Percentiles rank a stretch among this genome's conserved stretches.
Evolutionary conservation across 2,113 vertebrate species (phyloP).

Genomic region (Pedetes capensis): DNA sequence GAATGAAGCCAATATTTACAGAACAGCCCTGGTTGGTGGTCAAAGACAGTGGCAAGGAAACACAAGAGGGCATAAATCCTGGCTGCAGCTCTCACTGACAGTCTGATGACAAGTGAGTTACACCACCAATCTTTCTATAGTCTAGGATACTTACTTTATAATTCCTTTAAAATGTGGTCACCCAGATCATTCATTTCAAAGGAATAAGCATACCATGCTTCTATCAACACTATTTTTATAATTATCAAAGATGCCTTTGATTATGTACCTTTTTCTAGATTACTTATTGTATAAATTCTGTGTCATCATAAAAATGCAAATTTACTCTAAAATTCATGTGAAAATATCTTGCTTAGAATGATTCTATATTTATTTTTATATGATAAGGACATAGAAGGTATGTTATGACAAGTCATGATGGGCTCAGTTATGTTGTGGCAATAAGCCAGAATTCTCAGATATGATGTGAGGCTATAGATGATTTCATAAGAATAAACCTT

Average conservation of each 20-base stretch:
- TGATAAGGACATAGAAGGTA: not conserved
- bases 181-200: not conserved
- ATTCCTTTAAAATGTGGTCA: slow-evolving; percentile 28
- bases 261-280: not conserved
- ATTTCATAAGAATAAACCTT: not conserved
- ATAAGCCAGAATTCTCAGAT: not conserved
- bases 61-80: not conserved
- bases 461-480: too few relatives aligned
- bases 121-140: not conserved
- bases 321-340: not conserved
- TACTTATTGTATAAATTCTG: not conserved
- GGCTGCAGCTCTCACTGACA: not conserved
- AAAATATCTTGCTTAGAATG: slow-evolving; percentile 3
- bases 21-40: not conserved
- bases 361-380: not conserved
- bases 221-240: not conserved
- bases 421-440: not conserved
- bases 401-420: not conserved
- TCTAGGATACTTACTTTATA: not conserved
- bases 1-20: not conserved
- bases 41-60: not conserved
- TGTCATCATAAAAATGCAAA: not conserved
- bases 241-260: not conserved
- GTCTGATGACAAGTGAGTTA: not conserved
- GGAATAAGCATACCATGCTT: not conserved